Percentiles rank a stretch among this genome's conserved stretches.
Conservation (phyloP, 2,888 invertebrate genomes). For the Pachymerium ferrugineum region DNA sequence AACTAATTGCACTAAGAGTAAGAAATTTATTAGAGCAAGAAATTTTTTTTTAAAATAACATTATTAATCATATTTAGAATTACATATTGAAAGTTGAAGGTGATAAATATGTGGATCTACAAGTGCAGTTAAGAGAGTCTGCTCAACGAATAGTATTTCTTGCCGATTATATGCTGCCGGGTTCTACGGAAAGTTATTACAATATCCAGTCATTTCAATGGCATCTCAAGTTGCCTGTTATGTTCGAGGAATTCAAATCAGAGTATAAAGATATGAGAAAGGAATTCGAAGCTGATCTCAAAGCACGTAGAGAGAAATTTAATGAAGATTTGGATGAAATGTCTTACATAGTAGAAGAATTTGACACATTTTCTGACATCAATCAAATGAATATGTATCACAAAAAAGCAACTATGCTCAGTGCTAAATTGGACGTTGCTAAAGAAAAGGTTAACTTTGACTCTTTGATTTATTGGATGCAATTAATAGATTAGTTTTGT, state of each 20-base stretch:
- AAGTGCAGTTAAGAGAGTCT: conserved; percentile 59
- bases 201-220: conserved; percentile 83
- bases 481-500: not conserved
- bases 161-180: conserved; percentile 71
- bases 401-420: conserved; percentile 70
- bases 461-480: not conserved
- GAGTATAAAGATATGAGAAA: conserved; percentile 73
- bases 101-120: conserved; percentile 64
- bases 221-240: conserved; percentile 72
- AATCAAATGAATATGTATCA: conserved; percentile 75
- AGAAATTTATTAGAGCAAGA: not conserved
- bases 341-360: conserved; percentile 72
- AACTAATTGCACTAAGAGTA: conserved; percentile 73
- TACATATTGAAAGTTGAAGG: conserved; percentile 72
- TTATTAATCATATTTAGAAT: conserved; percentile 33
- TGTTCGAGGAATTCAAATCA: conserved; percentile 74
- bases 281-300: conserved; percentile 78
- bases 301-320: conserved; percentile 72
- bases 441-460: conserved; percentile 53
- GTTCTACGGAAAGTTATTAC: conserved; percentile 78
- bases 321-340: conserved; percentile 73
- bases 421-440: conserved; percentile 64
- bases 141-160: conserved; percentile 64
- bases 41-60: not conserved
- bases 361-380: conserved; percentile 81